phyloP scores from a whole-genome alignment of 30 jellyfish, hydroid and myxozoan species.

The Pseudorhiza aurosa region DNA sequence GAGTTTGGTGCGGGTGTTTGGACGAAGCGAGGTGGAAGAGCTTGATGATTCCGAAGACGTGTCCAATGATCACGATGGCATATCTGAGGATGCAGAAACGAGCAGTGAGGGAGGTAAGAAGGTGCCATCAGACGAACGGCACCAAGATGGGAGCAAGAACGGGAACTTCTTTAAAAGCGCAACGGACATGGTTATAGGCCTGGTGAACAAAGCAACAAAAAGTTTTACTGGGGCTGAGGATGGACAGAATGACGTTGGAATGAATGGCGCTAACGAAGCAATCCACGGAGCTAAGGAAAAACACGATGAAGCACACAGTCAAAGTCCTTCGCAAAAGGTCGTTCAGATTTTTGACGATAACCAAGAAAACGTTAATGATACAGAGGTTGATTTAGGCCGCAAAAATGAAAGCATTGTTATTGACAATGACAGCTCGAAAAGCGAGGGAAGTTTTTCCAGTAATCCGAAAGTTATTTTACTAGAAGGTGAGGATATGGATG shows the following conservation, averaged over 20 bases:
- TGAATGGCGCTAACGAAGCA: neutral
- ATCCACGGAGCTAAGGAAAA: neutral
- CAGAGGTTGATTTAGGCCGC: neutral
- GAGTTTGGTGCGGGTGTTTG: constrained; percentile 95
- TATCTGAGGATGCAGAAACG: constrained; percentile 29
- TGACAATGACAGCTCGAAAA: neutral
- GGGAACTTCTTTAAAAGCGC: constrained; percentile 79
- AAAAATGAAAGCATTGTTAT: neutral
- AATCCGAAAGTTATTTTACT: constrained; percentile 39
- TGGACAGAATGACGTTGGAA: neutral
- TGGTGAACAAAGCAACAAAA: constrained; percentile 82
- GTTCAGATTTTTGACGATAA: constrained; percentile 17
- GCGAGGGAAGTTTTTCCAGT: neutral
- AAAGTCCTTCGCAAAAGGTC: neutral
- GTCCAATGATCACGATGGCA: constrained; percentile 41
- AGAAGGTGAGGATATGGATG: constrained; percentile 72
- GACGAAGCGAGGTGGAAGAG: constrained; percentile 96
- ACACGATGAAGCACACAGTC: neutral
- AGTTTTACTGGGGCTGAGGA: constrained; percentile 72
- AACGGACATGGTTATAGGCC: constrained; percentile 83
- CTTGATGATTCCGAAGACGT: constrained; percentile 75
- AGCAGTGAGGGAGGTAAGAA: neutral
- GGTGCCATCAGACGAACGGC: constrained; percentile 6
- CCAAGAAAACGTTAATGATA: neutral
- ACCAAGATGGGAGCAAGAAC: neutral